These are phyloP conservation scores for Apodemus agrarius DNA, from an alignment of 2,797 vertebrate species.

Conservation along the genomic window DNA sequence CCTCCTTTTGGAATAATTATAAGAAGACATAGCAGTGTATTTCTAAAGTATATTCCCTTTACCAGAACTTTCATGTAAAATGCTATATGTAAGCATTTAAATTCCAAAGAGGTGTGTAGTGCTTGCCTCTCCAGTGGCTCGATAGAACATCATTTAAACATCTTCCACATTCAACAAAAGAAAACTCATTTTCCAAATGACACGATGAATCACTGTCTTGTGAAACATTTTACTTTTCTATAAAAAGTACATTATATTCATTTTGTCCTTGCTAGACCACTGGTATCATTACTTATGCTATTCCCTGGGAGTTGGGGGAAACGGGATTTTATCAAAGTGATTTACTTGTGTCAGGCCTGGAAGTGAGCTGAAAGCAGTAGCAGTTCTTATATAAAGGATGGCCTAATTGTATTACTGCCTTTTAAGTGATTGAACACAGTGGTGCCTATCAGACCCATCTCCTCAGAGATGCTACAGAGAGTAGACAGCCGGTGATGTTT, in stretches of 20 bases:
- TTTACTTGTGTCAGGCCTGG: constrained; percentile 87
- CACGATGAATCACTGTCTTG: constrained; percentile 69
- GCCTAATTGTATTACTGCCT: constrained; percentile 88
- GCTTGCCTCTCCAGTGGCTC: not conserved
- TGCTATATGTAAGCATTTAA: not conserved
- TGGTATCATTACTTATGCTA: constrained; percentile 85
- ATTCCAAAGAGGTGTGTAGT: constrained; percentile 6
- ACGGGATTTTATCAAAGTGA: constrained; percentile 87
- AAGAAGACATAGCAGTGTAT: not conserved
- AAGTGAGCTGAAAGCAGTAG: constrained; percentile 87
- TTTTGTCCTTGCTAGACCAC: constrained; percentile 85
- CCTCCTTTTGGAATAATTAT: not conserved
- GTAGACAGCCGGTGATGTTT: constrained; percentile 84
- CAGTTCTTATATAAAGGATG: constrained; percentile 83
- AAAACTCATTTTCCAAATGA: constrained; percentile 78
- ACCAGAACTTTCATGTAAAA: not conserved
- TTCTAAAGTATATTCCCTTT: not conserved
- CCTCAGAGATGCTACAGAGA: constrained; percentile 84
- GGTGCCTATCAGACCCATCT: constrained; percentile 85
- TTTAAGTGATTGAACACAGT: constrained; percentile 90
- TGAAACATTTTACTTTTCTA: constrained; percentile 78
- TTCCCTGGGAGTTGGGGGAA: constrained; percentile 72
- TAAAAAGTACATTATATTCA: constrained; percentile 82
- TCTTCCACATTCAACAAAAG: constrained; percentile 72
- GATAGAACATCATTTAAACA: constrained; percentile 34